Base-by-base conservation (phyloP, 2,888 invertebrate species). In the Pristionchus maxplancki region DNA sequence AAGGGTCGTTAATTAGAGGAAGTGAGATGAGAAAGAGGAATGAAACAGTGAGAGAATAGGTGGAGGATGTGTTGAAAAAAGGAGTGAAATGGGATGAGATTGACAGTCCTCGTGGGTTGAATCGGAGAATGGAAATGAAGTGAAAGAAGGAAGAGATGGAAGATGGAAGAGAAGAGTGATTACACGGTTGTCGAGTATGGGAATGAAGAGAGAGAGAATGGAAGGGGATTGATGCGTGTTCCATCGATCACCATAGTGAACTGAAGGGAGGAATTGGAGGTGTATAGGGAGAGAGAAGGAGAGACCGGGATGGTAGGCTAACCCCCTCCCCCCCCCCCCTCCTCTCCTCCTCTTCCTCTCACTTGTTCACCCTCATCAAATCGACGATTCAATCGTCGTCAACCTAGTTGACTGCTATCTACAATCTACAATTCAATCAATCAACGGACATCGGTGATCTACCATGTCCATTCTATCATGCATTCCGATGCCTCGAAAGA, bases 191-290 rank as follows among this genome's bases (percentile, higher is more conserved):
- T n/a, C n/a, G n/a, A 40, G 78, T 15, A 78, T 78, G 40, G 78
- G 78, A 48, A 78, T 78, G 48, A 34, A 78, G 34, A 48, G 78
- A 13, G n/a, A 48, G 44, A 34, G 78, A 48, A n/a, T n/a, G n/a
- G n/a, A n/a, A n/a, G 78, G n/a, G 28, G 78, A 71, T 71, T 71
- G 31, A 71, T 71, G 31, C 31, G 67, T 71, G 67, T 71, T 71
- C 67, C 37, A 20, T 71, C 67, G 37, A 71, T 71, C 67, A 62
- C 62, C 62, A 62, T 62, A 62, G 62, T 62, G 62, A 74, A 74
- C 37, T 37, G 74, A 37, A 40, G 74, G 34, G 37, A 28, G 17
- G 74, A 34, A n/a, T n/a, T n/a, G 3, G 74, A 28, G 11, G 74
- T 9, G 40, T 44, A 78, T n/a, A 44, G 40, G 9, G 44, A 44